A percentile compares a stretch with the other conserved stretches of the same genome.
phyloP scores from a whole-genome alignment of 1,140 invertebrate genomes.

The Calosoma granatense region DNA sequence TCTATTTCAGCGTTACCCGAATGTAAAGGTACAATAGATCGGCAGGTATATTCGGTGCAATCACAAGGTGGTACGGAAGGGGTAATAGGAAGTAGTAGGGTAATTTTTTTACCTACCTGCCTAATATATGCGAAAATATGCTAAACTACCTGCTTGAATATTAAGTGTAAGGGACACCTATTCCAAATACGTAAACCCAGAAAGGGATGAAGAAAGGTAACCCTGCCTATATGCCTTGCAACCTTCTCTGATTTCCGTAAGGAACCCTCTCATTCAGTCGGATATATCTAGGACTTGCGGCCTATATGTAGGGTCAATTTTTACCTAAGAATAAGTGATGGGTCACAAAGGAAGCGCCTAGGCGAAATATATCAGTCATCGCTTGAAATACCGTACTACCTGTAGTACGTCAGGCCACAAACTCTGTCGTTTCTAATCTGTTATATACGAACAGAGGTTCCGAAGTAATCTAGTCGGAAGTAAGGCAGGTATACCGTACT shows the following conservation, averaged over 20 bases:
- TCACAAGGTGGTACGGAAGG: constrained; percentile 18
- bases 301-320: constrained; percentile 10
- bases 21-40: background rate
- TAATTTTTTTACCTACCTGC: constrained; percentile 31
- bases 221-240: background rate
- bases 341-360: constrained; percentile 8
- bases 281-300: constrained; percentile 10
- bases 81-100: constrained; percentile 16
- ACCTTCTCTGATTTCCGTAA: constrained; percentile 6
- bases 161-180: constrained; percentile 35
- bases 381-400: background rate
- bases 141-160: constrained; percentile 34
- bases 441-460: constrained; percentile 1
- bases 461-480: background rate
- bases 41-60: background rate
- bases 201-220: constrained; percentile 4
- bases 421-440: background rate
- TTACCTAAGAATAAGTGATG: constrained; percentile 14
- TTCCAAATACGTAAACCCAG: constrained; percentile 20
- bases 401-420: background rate
- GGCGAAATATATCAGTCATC: background rate
- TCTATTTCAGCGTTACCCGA: constrained; percentile 11
- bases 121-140: constrained; percentile 34
- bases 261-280: constrained; percentile 6
- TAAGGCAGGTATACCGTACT: constrained; percentile 12